These are phyloP conservation scores for Trissoscelio sp. DNA, from an alignment of 2,888 invertebrate genomes.

Conservation along the genomic window DNA sequence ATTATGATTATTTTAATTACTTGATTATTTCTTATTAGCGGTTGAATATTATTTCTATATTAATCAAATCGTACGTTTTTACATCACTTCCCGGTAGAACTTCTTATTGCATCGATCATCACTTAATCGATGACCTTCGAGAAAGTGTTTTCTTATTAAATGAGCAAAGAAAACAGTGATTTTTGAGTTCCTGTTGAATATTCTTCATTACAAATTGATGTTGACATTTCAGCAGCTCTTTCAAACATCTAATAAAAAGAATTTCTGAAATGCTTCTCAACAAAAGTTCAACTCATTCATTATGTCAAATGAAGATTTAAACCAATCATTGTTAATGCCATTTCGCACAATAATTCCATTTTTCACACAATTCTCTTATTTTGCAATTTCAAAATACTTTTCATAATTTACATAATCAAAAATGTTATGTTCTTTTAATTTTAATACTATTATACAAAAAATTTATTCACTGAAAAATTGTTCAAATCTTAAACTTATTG, in stretches of 20 bases:
- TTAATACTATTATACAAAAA: no score
- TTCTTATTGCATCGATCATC: slow-evolving; percentile 34
- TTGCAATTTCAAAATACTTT: no score
- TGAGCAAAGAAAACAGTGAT: not conserved
- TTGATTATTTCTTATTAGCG: not conserved
- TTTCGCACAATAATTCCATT: not conserved
- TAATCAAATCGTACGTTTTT: not conserved
- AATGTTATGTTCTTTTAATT: no score
- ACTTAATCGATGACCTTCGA: slow-evolving; percentile 32
- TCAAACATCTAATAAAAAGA: not conserved
- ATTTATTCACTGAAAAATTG: no score
- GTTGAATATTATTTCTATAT: not conserved
- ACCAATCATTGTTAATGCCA: not conserved
- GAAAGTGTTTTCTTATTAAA: slow-evolving; percentile 44
- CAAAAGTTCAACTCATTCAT: not conserved
- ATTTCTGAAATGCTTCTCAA: not conserved
- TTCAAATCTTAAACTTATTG: no score
- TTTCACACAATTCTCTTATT: no score
- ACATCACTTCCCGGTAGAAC: not conserved
- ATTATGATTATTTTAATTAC: not conserved
- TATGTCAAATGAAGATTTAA: slow-evolving; percentile 13
- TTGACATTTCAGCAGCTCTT: slow-evolving; percentile 15
- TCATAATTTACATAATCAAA: no score
- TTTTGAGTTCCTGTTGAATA: not conserved
- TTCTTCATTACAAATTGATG: slow-evolving; percentile 9